These are phyloP conservation scores for Tetramorium bicarinatum DNA, from an alignment of 2,888 invertebrate species.

Conservation along the genomic window DNA sequence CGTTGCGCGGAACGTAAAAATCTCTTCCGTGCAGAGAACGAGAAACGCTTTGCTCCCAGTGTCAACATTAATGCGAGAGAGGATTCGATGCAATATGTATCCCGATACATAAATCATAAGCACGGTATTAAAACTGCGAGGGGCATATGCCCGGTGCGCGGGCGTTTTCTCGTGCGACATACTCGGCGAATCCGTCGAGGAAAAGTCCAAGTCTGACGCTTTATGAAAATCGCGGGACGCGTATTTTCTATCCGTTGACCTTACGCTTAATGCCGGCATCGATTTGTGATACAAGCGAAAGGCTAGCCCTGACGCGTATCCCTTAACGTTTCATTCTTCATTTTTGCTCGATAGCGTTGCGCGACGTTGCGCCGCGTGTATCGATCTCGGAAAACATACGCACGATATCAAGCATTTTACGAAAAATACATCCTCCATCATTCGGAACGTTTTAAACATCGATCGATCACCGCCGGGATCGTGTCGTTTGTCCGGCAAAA, in stretches of 20 bases:
- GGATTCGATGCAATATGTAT: constrained; percentile 72
- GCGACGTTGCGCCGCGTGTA: constrained; percentile 17
- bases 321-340: constrained; percentile 33
- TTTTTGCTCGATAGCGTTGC: constrained; percentile 26
- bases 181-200: constrained; percentile 58
- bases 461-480: constrained; percentile 37
- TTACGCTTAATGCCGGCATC: constrained; percentile 62
- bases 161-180: constrained; percentile 50
- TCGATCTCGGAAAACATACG: constrained; percentile 34
- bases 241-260: constrained; percentile 65
- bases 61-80: constrained; percentile 65
- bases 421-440: constrained; percentile 43
- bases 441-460: constrained; percentile 38
- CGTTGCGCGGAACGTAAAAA: constrained; percentile 33
- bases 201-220: constrained; percentile 66
- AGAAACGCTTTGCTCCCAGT: constrained; percentile 52
- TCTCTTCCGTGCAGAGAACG: constrained; percentile 39
- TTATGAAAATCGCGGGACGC: constrained; percentile 61
- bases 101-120: constrained; percentile 76
- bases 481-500: constrained; percentile 41
- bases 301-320: not conserved
- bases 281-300: constrained; percentile 59
- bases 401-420: constrained; percentile 28
- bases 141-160: constrained; percentile 40
- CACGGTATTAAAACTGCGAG: constrained; percentile 71